A percentile compares a stretch with the other conserved stretches of the same genome.
These are phyloP conservation scores for Pycnonotus jocosus DNA, from an alignment of 2,113 vertebrate species.

Conservation along the genomic window DNA sequence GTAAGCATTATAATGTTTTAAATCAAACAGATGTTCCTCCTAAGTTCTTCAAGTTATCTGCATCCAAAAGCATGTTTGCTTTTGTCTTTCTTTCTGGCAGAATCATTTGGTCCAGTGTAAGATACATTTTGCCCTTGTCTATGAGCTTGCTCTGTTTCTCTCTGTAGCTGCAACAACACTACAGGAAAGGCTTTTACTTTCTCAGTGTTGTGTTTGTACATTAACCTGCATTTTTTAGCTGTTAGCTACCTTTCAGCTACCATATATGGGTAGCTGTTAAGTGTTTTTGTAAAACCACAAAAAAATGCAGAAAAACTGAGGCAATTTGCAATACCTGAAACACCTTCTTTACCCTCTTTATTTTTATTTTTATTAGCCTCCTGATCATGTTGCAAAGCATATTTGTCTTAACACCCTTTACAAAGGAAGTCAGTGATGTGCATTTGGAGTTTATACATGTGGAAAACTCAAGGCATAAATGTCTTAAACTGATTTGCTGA, in stretches of 20 bases:
- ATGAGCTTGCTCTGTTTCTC: not conserved
- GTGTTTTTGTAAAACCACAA: not conserved
- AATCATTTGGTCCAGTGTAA: not conserved
- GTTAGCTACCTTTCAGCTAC: not conserved
- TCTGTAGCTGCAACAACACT: not conserved
- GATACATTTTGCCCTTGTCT: not conserved
- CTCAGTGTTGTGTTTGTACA: not conserved
- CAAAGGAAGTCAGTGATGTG: not conserved
- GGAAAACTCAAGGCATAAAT: not conserved
- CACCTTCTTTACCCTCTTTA: not conserved
- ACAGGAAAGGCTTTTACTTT: not conserved
- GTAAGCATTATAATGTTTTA: not conserved
- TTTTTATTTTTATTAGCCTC: not conserved
- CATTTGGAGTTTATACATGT: not conserved
- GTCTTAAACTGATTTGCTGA: not conserved
- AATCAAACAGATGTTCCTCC: not conserved
- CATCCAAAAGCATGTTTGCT: not conserved
- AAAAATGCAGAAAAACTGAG: not conserved
- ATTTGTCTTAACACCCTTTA: not conserved
- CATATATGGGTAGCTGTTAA: not conserved
- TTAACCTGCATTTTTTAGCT: not conserved
- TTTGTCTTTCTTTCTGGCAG: not conserved
- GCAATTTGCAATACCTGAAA: not conserved
- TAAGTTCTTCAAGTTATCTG: not conserved
- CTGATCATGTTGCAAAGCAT: not conserved